These are phyloP conservation scores for Tigriopus japonicus DNA, from an alignment of 1,140 invertebrate species.

Conservation along the genomic window DNA sequence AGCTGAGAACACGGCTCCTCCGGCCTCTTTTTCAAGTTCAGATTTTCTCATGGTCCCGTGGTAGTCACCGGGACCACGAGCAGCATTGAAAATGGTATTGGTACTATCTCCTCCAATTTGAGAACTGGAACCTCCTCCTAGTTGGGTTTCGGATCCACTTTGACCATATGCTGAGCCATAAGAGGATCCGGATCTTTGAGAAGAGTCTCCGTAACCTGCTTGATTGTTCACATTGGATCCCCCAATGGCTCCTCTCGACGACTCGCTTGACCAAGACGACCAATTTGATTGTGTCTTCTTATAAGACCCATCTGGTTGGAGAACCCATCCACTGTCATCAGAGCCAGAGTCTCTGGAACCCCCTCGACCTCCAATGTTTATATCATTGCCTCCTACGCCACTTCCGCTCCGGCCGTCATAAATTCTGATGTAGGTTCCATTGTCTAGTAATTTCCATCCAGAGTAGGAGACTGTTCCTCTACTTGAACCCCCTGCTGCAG, in stretches of 20 bases:
- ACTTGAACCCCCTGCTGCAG: too few species aligned
- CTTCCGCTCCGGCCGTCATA: background rate
- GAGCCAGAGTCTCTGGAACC: too few species aligned
- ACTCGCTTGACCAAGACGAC: background rate
- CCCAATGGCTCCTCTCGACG: background rate
- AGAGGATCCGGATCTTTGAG: background rate
- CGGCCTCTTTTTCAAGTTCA: conserved; percentile 9
- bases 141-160: background rate
- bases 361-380: background rate
- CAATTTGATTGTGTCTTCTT: background rate
- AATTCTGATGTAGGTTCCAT: conserved; percentile 7
- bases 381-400: background rate
- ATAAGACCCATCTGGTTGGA: background rate
- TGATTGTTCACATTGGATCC: background rate
- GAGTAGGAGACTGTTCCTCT: background rate
- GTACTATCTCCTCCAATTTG: background rate
- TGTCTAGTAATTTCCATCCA: conserved; percentile 2
- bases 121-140: background rate
- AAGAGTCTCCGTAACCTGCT: background rate
- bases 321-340: too few species aligned
- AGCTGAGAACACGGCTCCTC: background rate
- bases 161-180: background rate
- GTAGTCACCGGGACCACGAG: conserved; percentile 9
- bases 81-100: conserved; percentile 5
- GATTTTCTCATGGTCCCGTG: conserved; percentile 9